These are phyloP conservation scores for Ruditapes philippinarum DNA, from an alignment of 1,140 invertebrate genomes.

Conservation along the genomic window DNA sequence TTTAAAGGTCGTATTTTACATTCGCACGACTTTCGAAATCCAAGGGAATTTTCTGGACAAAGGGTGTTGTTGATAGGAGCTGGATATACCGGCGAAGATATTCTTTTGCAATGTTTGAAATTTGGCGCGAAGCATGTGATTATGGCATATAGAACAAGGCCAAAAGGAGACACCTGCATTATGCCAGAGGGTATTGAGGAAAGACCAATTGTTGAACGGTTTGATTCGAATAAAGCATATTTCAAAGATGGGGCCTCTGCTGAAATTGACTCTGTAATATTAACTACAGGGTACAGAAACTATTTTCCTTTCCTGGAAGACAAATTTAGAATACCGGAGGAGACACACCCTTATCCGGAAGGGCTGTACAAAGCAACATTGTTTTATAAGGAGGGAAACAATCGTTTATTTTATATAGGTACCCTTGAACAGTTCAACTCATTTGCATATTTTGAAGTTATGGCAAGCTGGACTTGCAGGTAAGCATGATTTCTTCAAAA, in stretches of 20 bases:
- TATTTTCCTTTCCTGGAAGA: conserved; percentile 45
- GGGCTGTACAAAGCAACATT: conserved; percentile 51
- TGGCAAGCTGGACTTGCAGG: too few relatives aligned
- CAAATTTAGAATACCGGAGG: conserved; percentile 5
- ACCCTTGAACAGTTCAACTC: background rate
- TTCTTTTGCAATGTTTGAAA: conserved; percentile 44
- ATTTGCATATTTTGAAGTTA: background rate
- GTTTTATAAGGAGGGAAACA: background rate
- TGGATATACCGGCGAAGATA: conserved; percentile 55
- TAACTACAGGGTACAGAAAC: conserved; percentile 53
- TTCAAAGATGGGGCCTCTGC: conserved; percentile 54
- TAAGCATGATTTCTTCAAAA: too few relatives aligned
- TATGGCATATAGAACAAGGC: background rate
- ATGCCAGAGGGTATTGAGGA: conserved; percentile 36
- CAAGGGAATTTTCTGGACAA: conserved; percentile 47
- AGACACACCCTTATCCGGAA: background rate
- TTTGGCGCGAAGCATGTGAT: conserved; percentile 24
- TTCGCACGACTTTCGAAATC: conserved; percentile 50
- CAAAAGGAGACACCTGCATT: background rate
- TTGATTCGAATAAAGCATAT: conserved; percentile 6
- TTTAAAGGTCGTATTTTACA: conserved; percentile 61
- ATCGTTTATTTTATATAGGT: background rate
- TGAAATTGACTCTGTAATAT: conserved; percentile 49
- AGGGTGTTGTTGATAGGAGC: conserved; percentile 28
- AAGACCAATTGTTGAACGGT: conserved; percentile 14